A percentile compares a stretch with the other conserved stretches of the same genome.
Evolutionary conservation across 2,113 vertebrate genomes (phyloP).

Genomic region (cattle (Bos taurus)): DNA sequence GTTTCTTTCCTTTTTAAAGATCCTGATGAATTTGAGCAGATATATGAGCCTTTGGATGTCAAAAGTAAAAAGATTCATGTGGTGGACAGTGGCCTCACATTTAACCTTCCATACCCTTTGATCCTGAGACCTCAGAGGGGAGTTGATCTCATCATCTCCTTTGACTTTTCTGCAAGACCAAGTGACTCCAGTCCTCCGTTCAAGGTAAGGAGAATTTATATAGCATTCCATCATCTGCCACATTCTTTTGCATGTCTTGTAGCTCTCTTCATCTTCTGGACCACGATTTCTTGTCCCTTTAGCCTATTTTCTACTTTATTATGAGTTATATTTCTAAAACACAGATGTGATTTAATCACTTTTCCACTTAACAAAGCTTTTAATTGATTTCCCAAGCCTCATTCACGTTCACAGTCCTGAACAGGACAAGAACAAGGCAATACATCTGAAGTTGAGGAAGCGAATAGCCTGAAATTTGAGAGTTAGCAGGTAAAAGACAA

Average conservation of each 20-base stretch:
- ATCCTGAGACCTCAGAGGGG: constrained; percentile 91
- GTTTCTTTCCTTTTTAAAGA: constrained; percentile 77
- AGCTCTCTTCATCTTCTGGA: not conserved
- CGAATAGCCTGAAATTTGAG: not conserved
- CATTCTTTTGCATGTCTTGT: not conserved
- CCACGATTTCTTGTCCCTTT: not conserved
- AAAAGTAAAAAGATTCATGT: constrained; percentile 99
- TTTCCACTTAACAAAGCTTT: not conserved
- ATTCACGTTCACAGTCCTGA: not conserved
- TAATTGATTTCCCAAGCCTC: not conserved
- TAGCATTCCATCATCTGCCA: not conserved
- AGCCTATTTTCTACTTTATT: not conserved
- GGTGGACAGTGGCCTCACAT: constrained; percentile 97
- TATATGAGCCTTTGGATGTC: constrained; percentile 97
- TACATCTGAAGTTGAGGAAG: not conserved
- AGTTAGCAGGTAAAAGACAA: not conserved
- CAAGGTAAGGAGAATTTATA: constrained; percentile 83
- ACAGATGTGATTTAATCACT: not conserved
- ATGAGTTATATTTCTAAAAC: not conserved
- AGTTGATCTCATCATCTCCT: constrained; percentile 95
- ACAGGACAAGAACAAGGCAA: not conserved
- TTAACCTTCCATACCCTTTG: constrained; percentile 95
- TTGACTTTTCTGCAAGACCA: constrained; percentile 96
- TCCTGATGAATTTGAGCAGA: constrained; percentile 96
- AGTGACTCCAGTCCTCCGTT: constrained; percentile 97